Percentiles rank a stretch among this genome's conserved stretches.
phyloP scores from a whole-genome alignment of 2,888 invertebrate genomes.

The Gordius sp. region DNA sequence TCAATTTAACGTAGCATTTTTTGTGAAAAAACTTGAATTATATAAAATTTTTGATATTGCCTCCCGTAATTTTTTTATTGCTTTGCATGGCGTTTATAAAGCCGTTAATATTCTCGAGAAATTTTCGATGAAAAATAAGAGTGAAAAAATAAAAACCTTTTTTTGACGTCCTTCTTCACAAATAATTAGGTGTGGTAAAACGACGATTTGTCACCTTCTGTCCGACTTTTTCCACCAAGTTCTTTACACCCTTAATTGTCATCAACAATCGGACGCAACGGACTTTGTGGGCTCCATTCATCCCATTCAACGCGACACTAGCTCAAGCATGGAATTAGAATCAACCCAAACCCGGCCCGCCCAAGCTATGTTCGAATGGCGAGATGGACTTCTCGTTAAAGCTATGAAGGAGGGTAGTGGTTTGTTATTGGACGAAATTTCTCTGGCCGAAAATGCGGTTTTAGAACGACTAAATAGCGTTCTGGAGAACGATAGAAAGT shows the following conservation, averaged over 20 bases:
- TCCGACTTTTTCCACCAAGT: constrained; percentile 46
- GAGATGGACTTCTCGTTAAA: constrained; percentile 69
- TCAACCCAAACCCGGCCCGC: neutral
- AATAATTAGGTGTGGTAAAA: constrained; percentile 85
- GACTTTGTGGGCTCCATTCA: constrained; percentile 73
- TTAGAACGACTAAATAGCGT: constrained; percentile 83
- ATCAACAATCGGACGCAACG: constrained; percentile 89
- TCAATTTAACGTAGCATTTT: no score
- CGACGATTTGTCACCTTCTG: constrained; percentile 67
- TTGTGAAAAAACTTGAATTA: no score
- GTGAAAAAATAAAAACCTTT: no score
- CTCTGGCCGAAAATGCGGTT: constrained; percentile 87
- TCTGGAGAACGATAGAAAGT: constrained; percentile 60
- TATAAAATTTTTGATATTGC: no score
- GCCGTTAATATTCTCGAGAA: no score
- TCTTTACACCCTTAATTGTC: constrained; percentile 67
- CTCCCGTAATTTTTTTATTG: no score
- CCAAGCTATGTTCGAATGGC: constrained; percentile 61
- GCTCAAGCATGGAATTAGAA: neutral
- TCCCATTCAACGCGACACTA: neutral
- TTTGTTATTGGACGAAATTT: constrained; percentile 91
- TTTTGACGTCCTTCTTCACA: no score
- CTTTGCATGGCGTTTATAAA: no score
- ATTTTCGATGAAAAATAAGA: no score
- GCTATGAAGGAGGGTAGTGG: constrained; percentile 63